A percentile compares a stretch with the other conserved stretches of the same genome.
These are phyloP conservation scores for Dascillus cervinus DNA, from an alignment of 2,888 invertebrate species.

Conservation along the genomic window DNA sequence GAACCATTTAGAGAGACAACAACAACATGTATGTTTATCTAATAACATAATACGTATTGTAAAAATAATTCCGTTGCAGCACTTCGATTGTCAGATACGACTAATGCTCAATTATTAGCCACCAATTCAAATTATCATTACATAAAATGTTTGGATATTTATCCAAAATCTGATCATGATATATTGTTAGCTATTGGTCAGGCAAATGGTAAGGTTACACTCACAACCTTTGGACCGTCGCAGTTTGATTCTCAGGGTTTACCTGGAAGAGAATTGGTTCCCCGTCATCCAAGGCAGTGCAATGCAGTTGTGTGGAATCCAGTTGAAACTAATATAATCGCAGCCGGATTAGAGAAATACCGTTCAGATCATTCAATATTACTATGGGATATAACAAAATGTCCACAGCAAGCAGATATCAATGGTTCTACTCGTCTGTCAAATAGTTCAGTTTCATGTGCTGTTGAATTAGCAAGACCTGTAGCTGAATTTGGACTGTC, in stretches of 20 bases:
- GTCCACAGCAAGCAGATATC: constrained; percentile 32
- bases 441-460: constrained; percentile 38
- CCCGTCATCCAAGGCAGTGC: constrained; percentile 78
- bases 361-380: constrained; percentile 82
- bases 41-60: too few relatives aligned
- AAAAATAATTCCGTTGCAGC: too few relatives aligned
- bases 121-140: constrained; percentile 69
- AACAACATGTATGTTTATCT: constrained; percentile 30
- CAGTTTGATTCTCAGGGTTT: constrained; percentile 59
- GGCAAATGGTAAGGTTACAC: constrained; percentile 77
- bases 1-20: constrained; percentile 52
- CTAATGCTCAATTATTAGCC: constrained; percentile 62
- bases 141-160: constrained; percentile 82
- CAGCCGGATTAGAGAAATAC: constrained; percentile 83
- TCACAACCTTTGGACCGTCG: constrained; percentile 68
- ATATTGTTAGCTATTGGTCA: constrained; percentile 81
- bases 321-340: constrained; percentile 70
- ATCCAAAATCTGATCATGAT: constrained; percentile 68
- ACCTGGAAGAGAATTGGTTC: constrained; percentile 76
- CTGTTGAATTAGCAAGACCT: constrained; percentile 50
- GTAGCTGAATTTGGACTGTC: constrained; percentile 72
- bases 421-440: constrained; percentile 28
- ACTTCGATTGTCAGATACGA: constrained; percentile 59
- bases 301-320: constrained; percentile 86
- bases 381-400: constrained; percentile 75